Evolutionary conservation across 2,797 vertebrate species (phyloP), one percentile per base, ranked within the genome.

Genomic region (Ctenochaetus hawaiiensis): DNA sequence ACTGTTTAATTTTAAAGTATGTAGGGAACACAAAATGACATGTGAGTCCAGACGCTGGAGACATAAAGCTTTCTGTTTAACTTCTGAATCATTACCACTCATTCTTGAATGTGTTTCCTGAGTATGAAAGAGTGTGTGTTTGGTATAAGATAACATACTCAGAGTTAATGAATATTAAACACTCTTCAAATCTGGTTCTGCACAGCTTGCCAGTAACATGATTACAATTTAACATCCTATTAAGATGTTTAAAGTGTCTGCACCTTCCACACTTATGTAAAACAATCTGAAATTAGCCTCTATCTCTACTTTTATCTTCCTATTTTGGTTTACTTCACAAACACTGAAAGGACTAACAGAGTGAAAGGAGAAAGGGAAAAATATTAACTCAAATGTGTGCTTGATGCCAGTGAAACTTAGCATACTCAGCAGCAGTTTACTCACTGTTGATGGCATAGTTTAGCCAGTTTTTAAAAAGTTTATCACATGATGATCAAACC

Each of bases 1-100:
- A 61, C 57, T 83, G 49, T 20, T 75, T 41, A 22, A 17, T 14
- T 72, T 75, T 65, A 10, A 62, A 64, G 77, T 52, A 65, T 82
- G 62, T 39, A 7, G n/a, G 65, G 34, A 65, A 6, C 30, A 34
- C 30, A 67, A 18, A 72, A 59, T 23, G 8, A 70, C 68, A 70
- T 22, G 34, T 49, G 23, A 44, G 43, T 8, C 23, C n/a, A 1
- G 6, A 79, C 43, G 6, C 6, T 11, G 8, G 30, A 44, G 53
- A 63, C 54, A 37, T 6, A 59, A 56, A 54, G n/a, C 41, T 64
- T 54, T 51, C 37, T 45, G 17, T 73, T 65, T 34, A 16, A 51
- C 10, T 12, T 58, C 54, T 22, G 18, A 54, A 39, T 45, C 56
- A 23, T 20, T 54, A 2, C 16, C 26, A 39, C 12, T 54, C 12